Percentiles rank a stretch among this genome's conserved stretches.
phyloP scores from a whole-genome alignment of 1,140 invertebrate genomes.

The Nasonia vitripennis region DNA sequence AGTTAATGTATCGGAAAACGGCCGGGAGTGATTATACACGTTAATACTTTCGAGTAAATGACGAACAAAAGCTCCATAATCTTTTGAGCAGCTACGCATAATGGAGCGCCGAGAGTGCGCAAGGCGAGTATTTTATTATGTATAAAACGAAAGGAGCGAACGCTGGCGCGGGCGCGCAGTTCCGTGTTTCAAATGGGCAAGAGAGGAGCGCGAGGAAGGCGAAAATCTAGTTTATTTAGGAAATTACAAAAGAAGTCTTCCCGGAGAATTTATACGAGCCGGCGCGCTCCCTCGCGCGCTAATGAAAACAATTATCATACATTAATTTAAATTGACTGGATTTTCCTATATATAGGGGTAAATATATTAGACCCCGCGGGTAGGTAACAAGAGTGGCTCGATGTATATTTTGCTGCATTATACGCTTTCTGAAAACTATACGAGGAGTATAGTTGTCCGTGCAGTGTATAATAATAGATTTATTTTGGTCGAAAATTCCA shows the following conservation, averaged over 20 bases:
- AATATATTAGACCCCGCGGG: background rate
- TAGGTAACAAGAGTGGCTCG: too few relatives aligned
- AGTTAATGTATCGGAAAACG: background rate
- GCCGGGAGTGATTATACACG: background rate
- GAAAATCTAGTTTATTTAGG: conserved; percentile 29
- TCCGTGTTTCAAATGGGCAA: background rate
- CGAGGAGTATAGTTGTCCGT: too few relatives aligned
- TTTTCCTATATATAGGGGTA: background rate
- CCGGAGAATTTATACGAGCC: background rate
- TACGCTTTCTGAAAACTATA: too few relatives aligned
- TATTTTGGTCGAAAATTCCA: too few relatives aligned
- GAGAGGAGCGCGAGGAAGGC: background rate
- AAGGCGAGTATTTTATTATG: conserved; percentile 19
- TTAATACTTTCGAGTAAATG: background rate
- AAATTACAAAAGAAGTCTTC: background rate
- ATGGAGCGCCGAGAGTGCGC: background rate
- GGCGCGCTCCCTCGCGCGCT: background rate
- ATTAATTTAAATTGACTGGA: conserved; percentile 1
- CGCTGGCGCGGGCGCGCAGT: background rate
- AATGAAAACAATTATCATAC: conserved; percentile 5
- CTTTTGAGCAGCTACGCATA: conserved; percentile 9
- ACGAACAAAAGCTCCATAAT: conserved; percentile 11
- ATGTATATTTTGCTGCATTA: too few relatives aligned
- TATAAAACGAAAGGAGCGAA: background rate
- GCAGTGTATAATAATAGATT: too few relatives aligned